Evolutionary conservation across 2,888 invertebrate species (phyloP).

Genomic region (Apamea anceps): DNA sequence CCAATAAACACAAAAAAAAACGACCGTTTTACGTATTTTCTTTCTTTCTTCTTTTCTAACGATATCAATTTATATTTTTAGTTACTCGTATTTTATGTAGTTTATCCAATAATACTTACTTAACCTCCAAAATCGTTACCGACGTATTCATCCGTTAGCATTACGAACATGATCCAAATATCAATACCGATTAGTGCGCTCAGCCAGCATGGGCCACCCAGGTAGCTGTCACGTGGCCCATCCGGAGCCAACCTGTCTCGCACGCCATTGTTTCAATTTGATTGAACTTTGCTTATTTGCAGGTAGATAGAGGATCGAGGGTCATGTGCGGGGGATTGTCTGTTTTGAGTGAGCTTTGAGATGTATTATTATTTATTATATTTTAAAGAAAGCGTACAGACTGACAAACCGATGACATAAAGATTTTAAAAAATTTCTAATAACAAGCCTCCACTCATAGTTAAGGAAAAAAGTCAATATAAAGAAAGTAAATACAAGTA

Average conservation of each 20-base stretch:
- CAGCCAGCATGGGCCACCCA: conserved; percentile 75
- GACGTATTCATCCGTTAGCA: conserved; percentile 62
- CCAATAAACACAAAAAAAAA: too few relatives aligned
- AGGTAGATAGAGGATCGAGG: conserved; percentile 45
- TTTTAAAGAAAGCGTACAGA: too few relatives aligned
- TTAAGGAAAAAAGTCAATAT: too few relatives aligned
- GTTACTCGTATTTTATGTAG: background rate
- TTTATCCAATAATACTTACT: conserved; percentile 3
- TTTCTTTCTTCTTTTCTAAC: background rate
- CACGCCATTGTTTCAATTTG: conserved; percentile 61
- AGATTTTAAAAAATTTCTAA: too few relatives aligned
- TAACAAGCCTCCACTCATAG: too few relatives aligned
- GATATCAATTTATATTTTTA: background rate
- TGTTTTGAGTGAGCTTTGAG: background rate
- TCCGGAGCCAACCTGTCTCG: conserved; percentile 65
- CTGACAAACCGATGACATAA: too few relatives aligned
- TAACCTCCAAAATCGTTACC: conserved; percentile 45
- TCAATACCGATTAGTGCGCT: conserved; percentile 68
- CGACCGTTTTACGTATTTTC: background rate
- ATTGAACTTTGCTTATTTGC: conserved; percentile 61
- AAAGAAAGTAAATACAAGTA: too few relatives aligned
- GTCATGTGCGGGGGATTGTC: conserved; percentile 22
- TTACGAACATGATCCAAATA: conserved; percentile 65
- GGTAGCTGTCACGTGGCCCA: conserved; percentile 66
- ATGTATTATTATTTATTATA: too few relatives aligned